Evolutionary conservation across 2,113 vertebrate genomes (phyloP), one percentile per base, ranked within the genome.

Genomic region (Sorex araneus): DNA sequence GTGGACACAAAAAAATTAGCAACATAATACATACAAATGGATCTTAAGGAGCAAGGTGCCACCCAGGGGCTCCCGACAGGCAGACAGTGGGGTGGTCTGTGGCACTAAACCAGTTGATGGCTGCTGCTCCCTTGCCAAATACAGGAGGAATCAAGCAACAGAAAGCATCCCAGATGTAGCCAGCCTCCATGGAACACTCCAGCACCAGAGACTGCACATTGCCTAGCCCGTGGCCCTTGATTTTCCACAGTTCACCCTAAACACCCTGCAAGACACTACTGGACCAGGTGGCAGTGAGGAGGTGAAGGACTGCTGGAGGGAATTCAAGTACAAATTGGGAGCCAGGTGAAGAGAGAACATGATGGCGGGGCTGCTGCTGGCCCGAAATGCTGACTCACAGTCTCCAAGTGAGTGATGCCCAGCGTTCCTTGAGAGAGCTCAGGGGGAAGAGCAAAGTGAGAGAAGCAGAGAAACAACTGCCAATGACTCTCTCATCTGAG

Each of bases 401-500:
- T 27, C 32, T 8, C 13, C 13, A 43, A 54, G 30, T 1, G 11
- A 32, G 11, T 5, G 69, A 15, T 76, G 57, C 8, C 32, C 0
- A 23, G 25, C 12, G 66, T 0, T 28, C 1, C 63, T 73, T 69
- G 47, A 8, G 76, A 45, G 27, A 50, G 0, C 4, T 32, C 3
- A 9, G 86, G 54, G 30, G 64, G 50, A 93, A 30, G 75, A 83
- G 69, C 47, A 50, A 92, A 74, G 88, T 85, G 75, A 76, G 91
- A 80, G 70, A 10, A 66, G 11, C 7, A 66, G 28, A 84, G 50
- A 94, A 92, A 45, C 2, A 63, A 34, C 16, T 92, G 92, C 78
- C 87, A 87, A 91, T 95, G 92, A 86, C 94, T 96, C 96, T 91
- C 90, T 95, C 92, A 77, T 91, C 94, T 80, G 92, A 95, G 89